Conservation (phyloP, 2,888 invertebrate species). For the Notodonta dromedarius region DNA sequence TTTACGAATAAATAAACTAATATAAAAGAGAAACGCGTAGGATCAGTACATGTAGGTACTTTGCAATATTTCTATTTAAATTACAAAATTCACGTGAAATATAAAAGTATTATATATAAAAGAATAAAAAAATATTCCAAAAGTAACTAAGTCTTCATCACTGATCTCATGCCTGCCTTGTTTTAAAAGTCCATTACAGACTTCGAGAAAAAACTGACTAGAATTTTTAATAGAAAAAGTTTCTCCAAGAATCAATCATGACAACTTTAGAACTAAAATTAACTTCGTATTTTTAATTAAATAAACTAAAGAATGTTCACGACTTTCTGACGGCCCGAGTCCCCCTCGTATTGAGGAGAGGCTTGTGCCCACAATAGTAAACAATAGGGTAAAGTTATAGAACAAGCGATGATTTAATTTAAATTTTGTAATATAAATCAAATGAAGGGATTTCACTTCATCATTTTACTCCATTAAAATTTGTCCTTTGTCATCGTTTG, state of each 20-base stretch:
- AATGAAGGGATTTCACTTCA: slow-evolving; percentile 1
- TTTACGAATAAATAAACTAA: too few relatives aligned
- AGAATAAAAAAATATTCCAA: background rate
- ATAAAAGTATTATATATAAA: too few relatives aligned
- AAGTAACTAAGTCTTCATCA: background rate
- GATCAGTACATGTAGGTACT: too few relatives aligned
- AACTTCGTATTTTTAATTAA: slow-evolving; percentile 1
- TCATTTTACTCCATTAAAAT: background rate
- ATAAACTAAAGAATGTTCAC: background rate
- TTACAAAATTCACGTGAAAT: too few relatives aligned
- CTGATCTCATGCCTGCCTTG: background rate
- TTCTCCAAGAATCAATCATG: background rate
- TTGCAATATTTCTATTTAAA: too few relatives aligned
- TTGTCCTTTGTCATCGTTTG: slow-evolving; percentile 1
- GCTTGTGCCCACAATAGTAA: too few relatives aligned
- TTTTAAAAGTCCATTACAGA: background rate
- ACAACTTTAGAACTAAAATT: background rate
- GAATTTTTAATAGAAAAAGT: slow-evolving; percentile 1
- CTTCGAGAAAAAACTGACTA: background rate
- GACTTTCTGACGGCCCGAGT: background rate
- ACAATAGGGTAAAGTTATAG: too few relatives aligned
- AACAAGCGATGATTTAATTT: background rate
- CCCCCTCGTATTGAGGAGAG: too few relatives aligned
- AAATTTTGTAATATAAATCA: background rate
- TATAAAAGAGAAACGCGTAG: too few relatives aligned